Percentiles rank a stretch among this genome's conserved stretches.
phyloP scores from a whole-genome alignment of 2,888 invertebrate species.

The Pinctada fucata region DNA sequence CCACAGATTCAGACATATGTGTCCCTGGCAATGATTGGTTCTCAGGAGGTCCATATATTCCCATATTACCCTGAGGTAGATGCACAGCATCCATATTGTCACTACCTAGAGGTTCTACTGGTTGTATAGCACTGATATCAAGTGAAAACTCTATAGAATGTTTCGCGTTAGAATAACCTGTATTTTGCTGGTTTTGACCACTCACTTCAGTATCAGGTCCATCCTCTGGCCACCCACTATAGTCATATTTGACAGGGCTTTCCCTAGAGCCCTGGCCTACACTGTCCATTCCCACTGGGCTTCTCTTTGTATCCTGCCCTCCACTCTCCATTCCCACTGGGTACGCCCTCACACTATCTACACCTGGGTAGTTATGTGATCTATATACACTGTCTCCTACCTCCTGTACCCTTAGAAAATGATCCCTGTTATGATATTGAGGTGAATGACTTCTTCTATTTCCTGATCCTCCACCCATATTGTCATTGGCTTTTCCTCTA shows the following conservation, averaged over 20 bases:
- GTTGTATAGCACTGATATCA: background rate
- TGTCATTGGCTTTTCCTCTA: too few species aligned
- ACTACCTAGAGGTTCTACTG: background rate
- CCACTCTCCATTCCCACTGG: background rate
- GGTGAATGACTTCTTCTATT: background rate
- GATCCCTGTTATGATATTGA: background rate
- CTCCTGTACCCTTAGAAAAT: background rate
- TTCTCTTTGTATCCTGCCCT: background rate
- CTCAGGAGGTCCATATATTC: background rate
- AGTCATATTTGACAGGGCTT: slow-evolving; percentile 1
- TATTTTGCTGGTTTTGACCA: background rate
- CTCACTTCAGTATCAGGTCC: background rate
- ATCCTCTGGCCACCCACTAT: slow-evolving; percentile 25
- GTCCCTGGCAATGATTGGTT: background rate
- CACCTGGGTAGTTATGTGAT: background rate
- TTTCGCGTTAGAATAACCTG: background rate
- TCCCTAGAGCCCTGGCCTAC: background rate
- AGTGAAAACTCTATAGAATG: background rate
- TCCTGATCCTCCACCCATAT: too few species aligned
- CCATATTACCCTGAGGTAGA: background rate
- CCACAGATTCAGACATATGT: background rate
- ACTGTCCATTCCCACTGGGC: background rate
- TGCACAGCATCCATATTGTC: background rate
- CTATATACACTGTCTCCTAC: background rate
- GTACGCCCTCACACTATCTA: background rate